Evolutionary conservation across 1,140 invertebrate genomes (phyloP).

Genomic region (Heliconius hermathena): DNA sequence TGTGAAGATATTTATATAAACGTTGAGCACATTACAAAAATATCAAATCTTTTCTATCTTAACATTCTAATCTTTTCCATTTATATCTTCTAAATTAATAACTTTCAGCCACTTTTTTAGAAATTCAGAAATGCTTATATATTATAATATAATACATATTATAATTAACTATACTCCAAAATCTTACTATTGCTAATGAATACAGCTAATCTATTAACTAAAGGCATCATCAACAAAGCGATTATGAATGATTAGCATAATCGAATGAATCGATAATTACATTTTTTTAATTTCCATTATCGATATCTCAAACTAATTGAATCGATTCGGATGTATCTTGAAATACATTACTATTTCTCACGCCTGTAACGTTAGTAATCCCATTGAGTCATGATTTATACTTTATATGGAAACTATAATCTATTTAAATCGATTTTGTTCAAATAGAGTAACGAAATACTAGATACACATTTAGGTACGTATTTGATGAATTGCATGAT

Average conservation of each 20-base stretch:
- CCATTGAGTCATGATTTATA: conserved; percentile 5
- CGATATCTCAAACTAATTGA: conserved; percentile 7
- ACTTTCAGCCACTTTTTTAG: background rate
- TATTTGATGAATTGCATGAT: background rate
- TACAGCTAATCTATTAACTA: background rate
- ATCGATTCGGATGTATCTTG: conserved; percentile 12
- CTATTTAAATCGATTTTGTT: background rate
- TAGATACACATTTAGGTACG: background rate
- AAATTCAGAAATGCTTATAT: background rate
- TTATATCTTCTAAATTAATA: background rate
- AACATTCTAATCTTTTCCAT: no score
- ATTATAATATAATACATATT: background rate
- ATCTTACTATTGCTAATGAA: background rate
- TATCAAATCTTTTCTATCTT: no score
- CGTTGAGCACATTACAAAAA: no score
- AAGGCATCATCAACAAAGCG: background rate
- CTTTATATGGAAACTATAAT: conserved; percentile 2
- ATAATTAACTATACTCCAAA: background rate
- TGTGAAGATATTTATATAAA: no score
- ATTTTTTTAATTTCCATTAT: background rate
- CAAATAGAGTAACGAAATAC: background rate
- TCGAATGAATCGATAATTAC: background rate
- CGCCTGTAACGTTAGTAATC: background rate
- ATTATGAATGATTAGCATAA: background rate
- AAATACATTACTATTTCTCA: conserved; percentile 4